phyloP scores from a whole-genome alignment of 2,113 vertebrate genomes.

The Puffinus mauretanicus region DNA sequence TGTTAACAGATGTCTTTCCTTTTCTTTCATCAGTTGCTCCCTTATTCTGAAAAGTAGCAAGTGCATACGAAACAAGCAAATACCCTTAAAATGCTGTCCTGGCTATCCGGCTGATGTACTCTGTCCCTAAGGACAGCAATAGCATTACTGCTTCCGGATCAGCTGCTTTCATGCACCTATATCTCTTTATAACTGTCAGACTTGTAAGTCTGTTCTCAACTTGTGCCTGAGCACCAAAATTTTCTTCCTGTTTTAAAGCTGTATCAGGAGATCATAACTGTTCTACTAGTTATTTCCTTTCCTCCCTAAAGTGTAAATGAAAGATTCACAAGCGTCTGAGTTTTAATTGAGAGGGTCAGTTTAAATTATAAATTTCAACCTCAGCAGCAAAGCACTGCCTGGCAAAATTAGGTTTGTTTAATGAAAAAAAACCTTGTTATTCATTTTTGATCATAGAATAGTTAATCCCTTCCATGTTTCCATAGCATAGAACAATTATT shows the following conservation, averaged over 20 bases:
- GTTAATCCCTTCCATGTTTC: not conserved
- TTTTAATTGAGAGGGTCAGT: slow-evolving; percentile 5
- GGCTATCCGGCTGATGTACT: accelerated
- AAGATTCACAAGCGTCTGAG: not conserved
- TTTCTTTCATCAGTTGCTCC: not conserved
- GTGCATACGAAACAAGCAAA: not conserved
- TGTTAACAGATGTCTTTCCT: not conserved
- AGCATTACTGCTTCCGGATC: not conserved
- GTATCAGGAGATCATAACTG: not conserved
- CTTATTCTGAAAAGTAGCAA: not conserved
- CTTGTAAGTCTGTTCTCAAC: not conserved
- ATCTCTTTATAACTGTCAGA: not conserved
- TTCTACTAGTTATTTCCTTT: not conserved
- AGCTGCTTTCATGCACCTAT: not conserved
- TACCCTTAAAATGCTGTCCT: not conserved
- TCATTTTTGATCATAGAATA: not conserved
- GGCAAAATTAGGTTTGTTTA: not conserved
- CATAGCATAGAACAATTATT: not conserved
- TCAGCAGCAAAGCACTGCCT: not conserved
- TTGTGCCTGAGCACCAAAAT: not conserved
- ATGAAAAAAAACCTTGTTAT: not conserved
- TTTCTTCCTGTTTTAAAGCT: not conserved
- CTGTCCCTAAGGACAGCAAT: not conserved
- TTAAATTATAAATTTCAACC: not conserved
- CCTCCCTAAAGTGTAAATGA: not conserved